Base-by-base conservation (phyloP, 2,797 vertebrate genomes). In the Notoglanidium macrostoma region DNA sequence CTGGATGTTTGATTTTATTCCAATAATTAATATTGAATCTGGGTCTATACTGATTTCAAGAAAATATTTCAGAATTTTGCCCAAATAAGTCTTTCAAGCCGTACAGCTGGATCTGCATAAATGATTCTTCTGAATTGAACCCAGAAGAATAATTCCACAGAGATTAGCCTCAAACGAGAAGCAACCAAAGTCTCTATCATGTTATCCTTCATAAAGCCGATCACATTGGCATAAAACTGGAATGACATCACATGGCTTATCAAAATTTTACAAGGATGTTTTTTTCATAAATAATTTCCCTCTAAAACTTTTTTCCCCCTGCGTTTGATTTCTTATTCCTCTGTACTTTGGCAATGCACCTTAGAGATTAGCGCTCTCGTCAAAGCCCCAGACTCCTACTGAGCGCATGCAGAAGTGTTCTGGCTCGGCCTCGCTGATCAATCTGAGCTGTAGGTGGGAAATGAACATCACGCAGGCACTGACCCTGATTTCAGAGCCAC, bases 261-360 rank as follows among this genome's bases (percentile, higher is more conserved):
- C 89, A 88, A 89, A 89, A 89, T 89, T 90, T 91, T 87, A 91
- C 85, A 61, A 90, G 88, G 87, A 89, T 88, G 87, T 90, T 85
- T 90, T 83, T 90, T 88, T 88, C 89, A 74, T 91, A 90, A 91
- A 92, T 91, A 89, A 91, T 92, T 92, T 91, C 79, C 83, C 51
- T 87, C 51, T 59, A 86, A 91, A 88, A 84, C 65, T 73, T 29
- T 72, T 86, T 79, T 1, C n/a, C 49, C 21, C 19, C n/a, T 21
- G n/a, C 29, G 73, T 93, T 92, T 92, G 88, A 91, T 92, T 92
- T 84, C 79, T 87, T 84, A 87, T 91, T 92, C 88, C 90, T 94
- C 88, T 92, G 90, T 89, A 90, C 89, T 91, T 86, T 82, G 84
- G 89, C 88, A 92, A 92, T 84, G 86, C 88, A 92, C 91, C 90